Base-by-base conservation (phyloP, 2,113 vertebrate genomes). In the Tenebrosternarchus preto region DNA sequence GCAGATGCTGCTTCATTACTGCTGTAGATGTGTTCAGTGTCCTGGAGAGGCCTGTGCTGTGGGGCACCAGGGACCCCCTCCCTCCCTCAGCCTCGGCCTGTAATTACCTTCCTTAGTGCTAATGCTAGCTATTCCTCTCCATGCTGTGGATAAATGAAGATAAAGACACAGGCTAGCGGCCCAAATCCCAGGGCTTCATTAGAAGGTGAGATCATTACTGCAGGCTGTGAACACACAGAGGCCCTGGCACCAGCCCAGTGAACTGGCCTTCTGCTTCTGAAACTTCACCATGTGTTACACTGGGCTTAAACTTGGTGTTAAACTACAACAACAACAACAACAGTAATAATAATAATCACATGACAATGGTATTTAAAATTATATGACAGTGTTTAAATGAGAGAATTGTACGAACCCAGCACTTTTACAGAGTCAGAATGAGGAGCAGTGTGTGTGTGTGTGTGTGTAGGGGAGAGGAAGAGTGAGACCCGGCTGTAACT, bases 21-120 rank as follows among this genome's bases (percentile, higher is more conserved):
- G 73, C 59, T 80, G 70, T 80, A 73, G 78, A 80, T 60, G 70
- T 1, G 25, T 68, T 78, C 77, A 36, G 59, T 78, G 63, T 59
- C 25, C 33, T 43, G 74, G 22, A n/a, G 59, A 63, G 61, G 57
- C 57, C 25, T 66, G 43, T 12, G 25, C 50, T 24, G 33, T 57
- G 17, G 76, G 70, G 63, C 81, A 60, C 70, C 64, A 57, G 70
- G 76, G 70, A 73, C n/a, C 67, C 20, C 55, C 70, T 60, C 68
- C 78, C 70, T 76, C 76, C 57, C 43, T 15, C 73, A n/a, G 81
- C 81, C 69, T 83, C 69, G 68, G 76, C 70, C 66, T 73, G 63
- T 83, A 83, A 83, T 83, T 83, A 79, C 61, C 50, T 73, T 73
- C 60, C n/a, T 78, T 78, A 78, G 70, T 2, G 19, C n/a, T 80